These are phyloP conservation scores for Lampris incognitus DNA, from an alignment of 2,113 vertebrate species.

Conservation along the genomic window DNA sequence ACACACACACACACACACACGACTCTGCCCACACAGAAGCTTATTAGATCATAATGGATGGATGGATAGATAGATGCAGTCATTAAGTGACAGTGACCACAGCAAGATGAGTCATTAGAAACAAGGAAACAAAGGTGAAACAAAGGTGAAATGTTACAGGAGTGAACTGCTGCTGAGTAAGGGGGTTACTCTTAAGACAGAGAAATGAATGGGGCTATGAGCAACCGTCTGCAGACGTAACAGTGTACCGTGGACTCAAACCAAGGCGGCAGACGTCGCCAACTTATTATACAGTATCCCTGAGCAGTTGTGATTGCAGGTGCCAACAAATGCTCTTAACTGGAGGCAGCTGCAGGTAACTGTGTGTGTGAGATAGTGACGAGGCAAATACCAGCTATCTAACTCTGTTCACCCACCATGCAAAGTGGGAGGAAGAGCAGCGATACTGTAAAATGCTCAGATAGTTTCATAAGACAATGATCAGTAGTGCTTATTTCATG, in stretches of 20 bases:
- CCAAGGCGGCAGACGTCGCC: neutral
- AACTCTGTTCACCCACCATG: constrained; percentile 7
- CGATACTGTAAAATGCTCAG: constrained; percentile 38
- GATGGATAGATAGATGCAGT: neutral
- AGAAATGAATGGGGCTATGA: neutral
- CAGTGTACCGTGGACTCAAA: neutral
- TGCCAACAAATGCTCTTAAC: neutral
- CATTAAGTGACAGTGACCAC: neutral
- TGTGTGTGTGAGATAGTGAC: constrained; percentile 14
- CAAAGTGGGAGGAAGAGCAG: constrained; percentile 19
- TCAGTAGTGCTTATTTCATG: constrained; percentile 36
- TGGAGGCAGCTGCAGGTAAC: constrained; percentile 10
- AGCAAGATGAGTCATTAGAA: neutral
- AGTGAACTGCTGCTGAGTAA: constrained; percentile 4
- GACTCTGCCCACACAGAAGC: no score
- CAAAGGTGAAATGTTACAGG: neutral
- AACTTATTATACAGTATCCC: neutral
- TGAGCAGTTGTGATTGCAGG: neutral
- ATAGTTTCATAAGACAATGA: constrained; percentile 9
- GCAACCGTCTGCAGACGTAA: neutral
- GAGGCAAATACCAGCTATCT: constrained; percentile 25
- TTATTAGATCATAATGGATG: neutral
- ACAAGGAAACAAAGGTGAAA: neutral
- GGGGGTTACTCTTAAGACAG: neutral
- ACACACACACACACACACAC: no score